These are phyloP conservation scores for Cryptocheilus praepositus DNA, from an alignment of 2,888 invertebrate species.

Conservation along the genomic window DNA sequence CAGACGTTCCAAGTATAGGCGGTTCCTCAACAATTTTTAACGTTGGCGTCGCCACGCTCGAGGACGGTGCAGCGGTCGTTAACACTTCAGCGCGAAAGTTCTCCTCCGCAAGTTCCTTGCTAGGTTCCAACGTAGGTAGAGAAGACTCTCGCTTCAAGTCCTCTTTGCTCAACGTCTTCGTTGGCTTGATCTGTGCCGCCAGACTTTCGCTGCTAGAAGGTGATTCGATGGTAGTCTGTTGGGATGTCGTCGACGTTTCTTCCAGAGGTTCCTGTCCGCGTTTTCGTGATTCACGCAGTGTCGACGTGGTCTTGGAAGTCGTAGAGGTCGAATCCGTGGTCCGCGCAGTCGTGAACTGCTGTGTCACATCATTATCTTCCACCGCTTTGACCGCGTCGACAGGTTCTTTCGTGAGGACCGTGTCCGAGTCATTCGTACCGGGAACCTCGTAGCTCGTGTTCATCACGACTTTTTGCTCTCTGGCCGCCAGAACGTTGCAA, in stretches of 20 bases:
- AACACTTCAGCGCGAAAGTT: conserved; percentile 51
- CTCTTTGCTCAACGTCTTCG: conserved; percentile 60
- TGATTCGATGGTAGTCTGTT: conserved; percentile 11
- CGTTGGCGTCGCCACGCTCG: conserved; percentile 43
- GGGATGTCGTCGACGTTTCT: conserved; percentile 23
- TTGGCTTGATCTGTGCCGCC: conserved; percentile 65
- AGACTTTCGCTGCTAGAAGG: conserved; percentile 34
- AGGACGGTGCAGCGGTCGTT: conserved; percentile 48
- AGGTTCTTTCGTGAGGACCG: conserved; percentile 17
- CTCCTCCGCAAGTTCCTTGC: conserved; percentile 55
- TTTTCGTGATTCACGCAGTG: conserved; percentile 20
- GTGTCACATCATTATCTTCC: conserved; percentile 5
- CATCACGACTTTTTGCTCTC: conserved; percentile 81
- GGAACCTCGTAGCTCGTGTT: conserved; percentile 79
- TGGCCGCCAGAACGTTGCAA: conserved; percentile 85
- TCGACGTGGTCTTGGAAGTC: conserved; percentile 12
- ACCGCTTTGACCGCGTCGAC: conserved; percentile 14
- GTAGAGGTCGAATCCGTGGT: conserved; percentile 12
- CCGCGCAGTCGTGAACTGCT: conserved; percentile 11
- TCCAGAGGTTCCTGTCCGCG: conserved; percentile 16
- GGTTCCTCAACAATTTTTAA: conserved; percentile 51
- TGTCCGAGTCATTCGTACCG: conserved; percentile 38
- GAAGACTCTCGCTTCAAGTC: conserved; percentile 58
- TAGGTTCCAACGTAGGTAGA: conserved; percentile 57
- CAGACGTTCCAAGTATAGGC: conserved; percentile 27